phyloP scores from a whole-genome alignment of 2,888 invertebrate species.

The Perizoma affinitatum region DNA sequence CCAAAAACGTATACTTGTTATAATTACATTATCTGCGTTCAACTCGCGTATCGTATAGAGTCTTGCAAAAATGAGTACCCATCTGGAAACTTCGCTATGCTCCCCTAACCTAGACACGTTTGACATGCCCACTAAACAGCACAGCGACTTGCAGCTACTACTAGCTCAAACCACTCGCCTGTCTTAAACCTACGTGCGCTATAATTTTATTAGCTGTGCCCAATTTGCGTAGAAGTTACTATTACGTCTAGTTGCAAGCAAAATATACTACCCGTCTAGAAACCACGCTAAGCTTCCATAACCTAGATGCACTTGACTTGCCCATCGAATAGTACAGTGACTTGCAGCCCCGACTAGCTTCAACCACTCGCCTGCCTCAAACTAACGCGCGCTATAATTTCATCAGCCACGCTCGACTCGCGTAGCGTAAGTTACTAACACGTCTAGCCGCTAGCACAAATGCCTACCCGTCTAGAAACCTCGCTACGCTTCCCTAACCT shows the following conservation, averaged over 20 bases:
- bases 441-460: background rate
- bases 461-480: background rate
- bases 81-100: background rate
- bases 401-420: conserved; percentile 60
- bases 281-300: no score
- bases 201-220: conserved; percentile 67
- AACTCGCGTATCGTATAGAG: conserved; percentile 47
- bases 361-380: conserved; percentile 28
- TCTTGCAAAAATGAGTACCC: background rate
- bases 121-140: no score
- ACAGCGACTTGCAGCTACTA: background rate
- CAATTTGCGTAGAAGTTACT: conserved; percentile 50
- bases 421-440: conserved; percentile 41
- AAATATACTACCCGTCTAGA: background rate
- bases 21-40: conserved; percentile 65
- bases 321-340: no score
- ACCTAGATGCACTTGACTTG: background rate
- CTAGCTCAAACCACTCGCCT: conserved; percentile 16
- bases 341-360: conserved; percentile 6
- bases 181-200: conserved; percentile 40
- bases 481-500: background rate
- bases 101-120: background rate
- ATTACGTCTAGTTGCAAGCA: background rate
- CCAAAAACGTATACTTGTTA: conserved; percentile 32
- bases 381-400: conserved; percentile 55